Conservation (phyloP, 2,797 vertebrate genomes). For the Sebastiscus tertius region DNA sequence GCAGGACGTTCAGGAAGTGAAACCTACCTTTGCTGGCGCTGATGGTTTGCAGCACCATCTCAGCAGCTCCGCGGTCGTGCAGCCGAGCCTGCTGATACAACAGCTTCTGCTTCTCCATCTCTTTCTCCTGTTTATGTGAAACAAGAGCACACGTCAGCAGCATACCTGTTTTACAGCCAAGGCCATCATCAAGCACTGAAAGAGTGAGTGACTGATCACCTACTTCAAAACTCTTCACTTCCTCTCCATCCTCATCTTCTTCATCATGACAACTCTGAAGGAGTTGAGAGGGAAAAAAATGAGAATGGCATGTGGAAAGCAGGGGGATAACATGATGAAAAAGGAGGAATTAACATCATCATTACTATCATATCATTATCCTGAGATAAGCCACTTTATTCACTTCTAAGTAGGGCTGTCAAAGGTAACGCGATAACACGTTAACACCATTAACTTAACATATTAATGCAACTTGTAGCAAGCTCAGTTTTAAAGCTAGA, state of each 20-base stretch:
- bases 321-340: background rate
- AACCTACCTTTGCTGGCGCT: conserved; percentile 94
- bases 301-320: background rate
- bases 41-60: conserved; percentile 97
- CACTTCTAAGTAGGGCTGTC: too few relatives aligned
- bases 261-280: conserved; percentile 95
- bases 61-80: conserved; percentile 93
- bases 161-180: background rate
- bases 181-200: background rate
- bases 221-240: conserved; percentile 98
- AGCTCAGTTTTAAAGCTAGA: too few relatives aligned
- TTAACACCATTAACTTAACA: too few relatives aligned
- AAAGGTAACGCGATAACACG: rapidly evolving
- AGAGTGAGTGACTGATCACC: conserved; percentile 49
- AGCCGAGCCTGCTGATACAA: conserved; percentile 95
- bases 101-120: conserved; percentile 98
- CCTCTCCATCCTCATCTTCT: conserved; percentile 93
- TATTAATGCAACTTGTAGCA: too few relatives aligned
- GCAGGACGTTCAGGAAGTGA: background rate
- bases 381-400: background rate
- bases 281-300: background rate
- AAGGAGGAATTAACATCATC: background rate
- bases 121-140: conserved; percentile 88
- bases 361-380: background rate
- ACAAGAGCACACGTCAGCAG: background rate